Percentiles rank a stretch among this genome's conserved stretches.
phyloP scores from a whole-genome alignment of 2,797 vertebrate species.

The Limosa lapponica region DNA sequence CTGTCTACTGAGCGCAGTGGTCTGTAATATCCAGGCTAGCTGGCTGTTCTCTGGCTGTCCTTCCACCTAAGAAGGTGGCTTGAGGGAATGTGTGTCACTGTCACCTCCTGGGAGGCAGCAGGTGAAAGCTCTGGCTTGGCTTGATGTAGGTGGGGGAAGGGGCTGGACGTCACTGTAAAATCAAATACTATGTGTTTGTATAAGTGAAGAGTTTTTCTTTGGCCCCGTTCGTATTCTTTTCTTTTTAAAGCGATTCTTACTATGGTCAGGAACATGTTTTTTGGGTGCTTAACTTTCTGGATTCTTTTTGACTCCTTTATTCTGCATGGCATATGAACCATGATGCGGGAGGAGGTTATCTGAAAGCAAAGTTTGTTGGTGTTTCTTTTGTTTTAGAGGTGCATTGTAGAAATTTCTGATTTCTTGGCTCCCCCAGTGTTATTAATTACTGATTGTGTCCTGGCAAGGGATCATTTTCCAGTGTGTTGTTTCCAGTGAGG shows the following conservation, averaged over 20 bases:
- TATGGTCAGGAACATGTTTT: accelerated
- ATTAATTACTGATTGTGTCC: neutral
- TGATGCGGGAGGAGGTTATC: accelerated
- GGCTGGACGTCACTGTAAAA: neutral
- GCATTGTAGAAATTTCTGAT: neutral
- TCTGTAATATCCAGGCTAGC: neutral
- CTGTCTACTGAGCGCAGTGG: neutral
- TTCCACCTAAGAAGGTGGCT: neutral
- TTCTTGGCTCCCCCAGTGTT: neutral
- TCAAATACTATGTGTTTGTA: neutral
- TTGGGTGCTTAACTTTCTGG: neutral
- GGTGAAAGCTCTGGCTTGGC: neutral
- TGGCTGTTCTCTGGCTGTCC: neutral
- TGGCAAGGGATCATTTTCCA: neutral
- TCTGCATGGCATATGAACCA: accelerated
- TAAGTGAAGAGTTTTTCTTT: neutral
- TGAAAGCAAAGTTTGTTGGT: neutral
- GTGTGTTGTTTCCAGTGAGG: neutral
- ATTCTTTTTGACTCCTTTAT: neutral
- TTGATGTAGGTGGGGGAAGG: neutral
- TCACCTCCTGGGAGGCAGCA: neutral
- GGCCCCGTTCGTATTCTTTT: neutral
- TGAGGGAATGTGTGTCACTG: neutral
- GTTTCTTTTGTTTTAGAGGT: neutral
- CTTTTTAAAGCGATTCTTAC: neutral